phyloP scores from a whole-genome alignment of 2,888 invertebrate genomes.

The Andrena haemorrhoa region DNA sequence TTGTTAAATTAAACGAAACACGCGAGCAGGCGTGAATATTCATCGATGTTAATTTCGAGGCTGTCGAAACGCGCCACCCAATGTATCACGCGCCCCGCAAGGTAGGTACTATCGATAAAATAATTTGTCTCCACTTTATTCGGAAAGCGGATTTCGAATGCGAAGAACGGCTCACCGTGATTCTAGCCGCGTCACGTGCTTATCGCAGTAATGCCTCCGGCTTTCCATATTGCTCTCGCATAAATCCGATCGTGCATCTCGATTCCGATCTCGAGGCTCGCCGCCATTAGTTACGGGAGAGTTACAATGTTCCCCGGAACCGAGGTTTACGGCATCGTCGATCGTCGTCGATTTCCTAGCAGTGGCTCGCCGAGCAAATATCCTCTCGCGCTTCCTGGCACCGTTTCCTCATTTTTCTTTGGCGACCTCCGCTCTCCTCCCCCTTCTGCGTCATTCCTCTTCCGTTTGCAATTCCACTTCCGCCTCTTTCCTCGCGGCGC shows the following conservation, averaged over 20 bases:
- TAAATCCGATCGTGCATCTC: conserved; percentile 56
- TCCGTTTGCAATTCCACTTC: not conserved
- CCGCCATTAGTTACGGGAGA: conserved; percentile 57
- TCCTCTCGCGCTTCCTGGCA: conserved; percentile 63
- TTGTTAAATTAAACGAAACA: not conserved
- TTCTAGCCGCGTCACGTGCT: conserved; percentile 46
- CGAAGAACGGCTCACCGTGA: conserved; percentile 23
- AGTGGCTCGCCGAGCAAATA: conserved; percentile 65
- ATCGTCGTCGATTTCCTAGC: conserved; percentile 68
- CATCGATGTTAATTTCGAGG: not conserved
- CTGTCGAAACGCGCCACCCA: not conserved
- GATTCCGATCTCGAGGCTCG: conserved; percentile 49
- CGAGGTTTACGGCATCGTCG: conserved; percentile 50
- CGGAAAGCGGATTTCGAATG: conserved; percentile 27
- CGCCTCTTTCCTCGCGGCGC: no score
- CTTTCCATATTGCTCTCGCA: conserved; percentile 54
- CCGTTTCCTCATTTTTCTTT: conserved; percentile 68
- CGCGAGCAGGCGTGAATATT: not conserved
- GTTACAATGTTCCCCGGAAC: conserved; percentile 40
- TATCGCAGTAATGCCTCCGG: conserved; percentile 38
- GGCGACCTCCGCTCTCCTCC: conserved; percentile 47
- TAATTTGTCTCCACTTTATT: conserved; percentile 38
- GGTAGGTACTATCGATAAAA: conserved; percentile 27
- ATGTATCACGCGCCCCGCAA: not conserved
- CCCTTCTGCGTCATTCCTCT: conserved; percentile 25